A percentile compares a stretch with the other conserved stretches of the same genome.
Conservation (phyloP, 2,113 vertebrate genomes). For the Limanda limanda region DNA sequence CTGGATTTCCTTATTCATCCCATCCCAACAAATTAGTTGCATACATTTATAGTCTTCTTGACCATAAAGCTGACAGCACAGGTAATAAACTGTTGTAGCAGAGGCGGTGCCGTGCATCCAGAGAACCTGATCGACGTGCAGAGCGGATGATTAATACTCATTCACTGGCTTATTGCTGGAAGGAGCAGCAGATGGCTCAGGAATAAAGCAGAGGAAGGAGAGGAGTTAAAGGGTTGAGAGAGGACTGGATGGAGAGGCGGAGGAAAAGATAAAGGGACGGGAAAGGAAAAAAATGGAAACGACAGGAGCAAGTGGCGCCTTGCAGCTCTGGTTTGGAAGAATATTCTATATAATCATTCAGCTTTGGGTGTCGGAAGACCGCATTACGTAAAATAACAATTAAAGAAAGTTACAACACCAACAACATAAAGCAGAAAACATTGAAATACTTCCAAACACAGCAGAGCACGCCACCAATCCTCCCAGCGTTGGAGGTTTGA, state of each 20-base stretch:
- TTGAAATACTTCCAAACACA: background rate
- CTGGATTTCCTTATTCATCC: conserved; percentile 23
- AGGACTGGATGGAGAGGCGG: conserved; percentile 4
- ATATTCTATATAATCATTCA: background rate
- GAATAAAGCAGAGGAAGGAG: conserved; percentile 42
- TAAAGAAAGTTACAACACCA: background rate
- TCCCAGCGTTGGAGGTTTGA: conserved; percentile 18
- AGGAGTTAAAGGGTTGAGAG: conserved; percentile 28
- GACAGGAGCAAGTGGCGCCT: background rate
- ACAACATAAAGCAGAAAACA: background rate
- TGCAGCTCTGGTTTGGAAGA: conserved; percentile 1
- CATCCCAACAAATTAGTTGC: conserved; percentile 42
- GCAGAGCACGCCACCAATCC: conserved; percentile 7
- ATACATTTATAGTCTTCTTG: conserved; percentile 43
- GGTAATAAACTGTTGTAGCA: conserved; percentile 44
- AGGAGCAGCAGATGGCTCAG: conserved; percentile 62
- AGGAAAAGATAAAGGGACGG: conserved; percentile 1
- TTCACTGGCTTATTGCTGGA: conserved; percentile 43
- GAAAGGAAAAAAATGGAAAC: background rate
- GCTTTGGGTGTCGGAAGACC: background rate
- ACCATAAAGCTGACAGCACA: conserved; percentile 54
- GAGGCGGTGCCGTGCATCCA: conserved; percentile 47
- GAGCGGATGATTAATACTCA: conserved; percentile 55
- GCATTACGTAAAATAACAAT: background rate
- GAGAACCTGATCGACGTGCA: conserved; percentile 47